Evolutionary conservation across 64 coral and sea anemone genomes (phyloP), one percentile per base, ranked within the genome.

Genomic region (Catalaphyllia jardinei): DNA sequence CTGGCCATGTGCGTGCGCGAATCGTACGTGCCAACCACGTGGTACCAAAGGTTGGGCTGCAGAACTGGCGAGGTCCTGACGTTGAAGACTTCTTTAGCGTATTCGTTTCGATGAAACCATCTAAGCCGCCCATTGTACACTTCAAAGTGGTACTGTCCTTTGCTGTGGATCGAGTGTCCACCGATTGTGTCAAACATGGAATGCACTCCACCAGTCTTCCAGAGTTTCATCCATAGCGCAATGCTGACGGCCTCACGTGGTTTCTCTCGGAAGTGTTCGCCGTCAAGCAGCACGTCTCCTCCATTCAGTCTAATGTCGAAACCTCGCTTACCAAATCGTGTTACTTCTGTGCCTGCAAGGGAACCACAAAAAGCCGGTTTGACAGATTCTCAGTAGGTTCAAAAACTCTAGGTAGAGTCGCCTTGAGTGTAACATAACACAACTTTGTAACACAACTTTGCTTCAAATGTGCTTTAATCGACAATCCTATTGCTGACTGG

Each of bases 21-120:
- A 59, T 95, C 88, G 42, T 99, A 99, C 38, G 97, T 99, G 31
- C 71, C 94, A 80, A 86, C 94, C 38, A 99, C 86, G 94, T 99
- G 97, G 62, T 95, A 93, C 97, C 97, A 99, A 10, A 85, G 17
- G 29, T 91, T 90, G 2, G 94, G 83, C 39, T 75, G 80, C 59
- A 99, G 72, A 63, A 87, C 73, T 76, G 62, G 94, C 9, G 78
- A 55, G 14, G 97, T 93, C 65, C 89, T 50, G 14, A 99, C 72
- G 13, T 82, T 85, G 59, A 99, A 99, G 8, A 95, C 75, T 16
- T 88, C 86, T 62, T 87, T 62, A n/a, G 81, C 80, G 20, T 77
- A 52, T 79, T 93, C 83, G 18, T 93, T 87, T 18, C 79, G 79
- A 73, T 99, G 97, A 71, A 86, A 90, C 97, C 97, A 99, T 30